Percentiles rank a stretch among this genome's conserved stretches.
Evolutionary conservation across 2,797 vertebrate species (phyloP).

Genomic region (Silurus aristotelis): DNA sequence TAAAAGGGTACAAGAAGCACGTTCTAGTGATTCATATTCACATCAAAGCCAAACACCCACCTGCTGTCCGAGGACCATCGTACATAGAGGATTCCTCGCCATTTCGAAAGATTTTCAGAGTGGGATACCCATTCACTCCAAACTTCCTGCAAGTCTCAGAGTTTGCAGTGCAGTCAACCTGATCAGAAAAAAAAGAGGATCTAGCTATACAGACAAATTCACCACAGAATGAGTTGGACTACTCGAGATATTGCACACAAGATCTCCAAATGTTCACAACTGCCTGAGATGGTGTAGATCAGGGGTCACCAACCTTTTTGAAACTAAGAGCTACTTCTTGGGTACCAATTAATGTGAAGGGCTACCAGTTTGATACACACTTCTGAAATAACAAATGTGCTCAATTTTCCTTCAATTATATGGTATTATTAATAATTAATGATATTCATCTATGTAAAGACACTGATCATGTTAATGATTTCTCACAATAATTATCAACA

Average conservation of each 20-base stretch:
- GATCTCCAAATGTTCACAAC: neutral
- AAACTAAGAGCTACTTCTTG: too few species aligned
- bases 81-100: slow-evolving; percentile 59
- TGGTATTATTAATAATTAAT: too few species aligned
- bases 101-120: slow-evolving; percentile 63
- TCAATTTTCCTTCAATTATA: too few species aligned
- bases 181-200: slow-evolving; percentile 11
- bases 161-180: slow-evolving; percentile 65
- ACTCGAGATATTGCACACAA: neutral
- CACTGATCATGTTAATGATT: too few species aligned
- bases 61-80: slow-evolving; percentile 61
- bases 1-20: neutral
- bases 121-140: slow-evolving; percentile 64
- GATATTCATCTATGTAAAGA: too few species aligned
- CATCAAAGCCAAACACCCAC: slow-evolving; percentile 31
- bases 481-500: too few species aligned
- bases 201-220: neutral
- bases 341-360: too few species aligned
- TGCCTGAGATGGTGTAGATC: too few species aligned
- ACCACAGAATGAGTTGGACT: too few species aligned
- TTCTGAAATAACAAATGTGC: too few species aligned
- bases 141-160: slow-evolving; percentile 60
- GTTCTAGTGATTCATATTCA: neutral
- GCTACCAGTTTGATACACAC: too few species aligned
- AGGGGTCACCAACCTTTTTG: too few species aligned